Conservation (phyloP, 92 coral and sea anemone species). For the Epizoanthus stellaris region DNA sequence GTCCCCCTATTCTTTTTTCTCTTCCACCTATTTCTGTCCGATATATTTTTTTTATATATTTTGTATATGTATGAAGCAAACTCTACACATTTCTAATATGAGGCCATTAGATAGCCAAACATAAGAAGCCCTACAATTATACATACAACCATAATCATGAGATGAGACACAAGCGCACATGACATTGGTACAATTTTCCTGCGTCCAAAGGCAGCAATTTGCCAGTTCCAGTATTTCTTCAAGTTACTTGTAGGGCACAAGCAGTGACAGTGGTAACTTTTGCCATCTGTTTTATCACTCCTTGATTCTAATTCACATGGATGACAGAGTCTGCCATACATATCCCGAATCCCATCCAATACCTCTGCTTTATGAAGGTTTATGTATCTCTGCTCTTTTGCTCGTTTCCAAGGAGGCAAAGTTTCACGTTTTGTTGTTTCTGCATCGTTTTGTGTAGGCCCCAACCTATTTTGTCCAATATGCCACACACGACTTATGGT, state of each 20-base stretch:
- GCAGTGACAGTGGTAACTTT: slow-evolving; percentile 74
- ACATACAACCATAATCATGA: slow-evolving; percentile 81
- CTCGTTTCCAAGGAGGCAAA: slow-evolving; percentile 89
- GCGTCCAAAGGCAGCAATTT: slow-evolving; percentile 78
- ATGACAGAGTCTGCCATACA: slow-evolving; percentile 88
- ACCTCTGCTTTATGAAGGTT: slow-evolving; percentile 78
- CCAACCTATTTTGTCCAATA: slow-evolving; percentile 76
- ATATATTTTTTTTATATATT: too few relatives aligned
- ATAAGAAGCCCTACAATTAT: slow-evolving; percentile 72
- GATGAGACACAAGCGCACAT: slow-evolving; percentile 82
- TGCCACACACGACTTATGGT: slow-evolving; percentile 98
- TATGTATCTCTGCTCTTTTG: slow-evolving; percentile 72
- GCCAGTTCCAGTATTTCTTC: slow-evolving; percentile 86
- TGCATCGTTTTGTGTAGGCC: slow-evolving; percentile 45
- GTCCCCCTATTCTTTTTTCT: too few relatives aligned
- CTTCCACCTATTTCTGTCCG: too few relatives aligned
- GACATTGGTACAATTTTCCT: slow-evolving; percentile 64
- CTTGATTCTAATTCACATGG: slow-evolving; percentile 86
- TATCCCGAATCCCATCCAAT: slow-evolving; percentile 78
- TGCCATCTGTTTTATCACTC: slow-evolving; percentile 64
- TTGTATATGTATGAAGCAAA: too few relatives aligned
- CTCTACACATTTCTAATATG: slow-evolving; percentile 28
- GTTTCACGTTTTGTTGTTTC: slow-evolving; percentile 27
- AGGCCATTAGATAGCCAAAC: slow-evolving; percentile 80
- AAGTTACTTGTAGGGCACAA: slow-evolving; percentile 79